Evolutionary conservation across 2,113 vertebrate genomes (phyloP), one percentile per base, ranked within the genome.

Genomic region (Mixornis gularis): DNA sequence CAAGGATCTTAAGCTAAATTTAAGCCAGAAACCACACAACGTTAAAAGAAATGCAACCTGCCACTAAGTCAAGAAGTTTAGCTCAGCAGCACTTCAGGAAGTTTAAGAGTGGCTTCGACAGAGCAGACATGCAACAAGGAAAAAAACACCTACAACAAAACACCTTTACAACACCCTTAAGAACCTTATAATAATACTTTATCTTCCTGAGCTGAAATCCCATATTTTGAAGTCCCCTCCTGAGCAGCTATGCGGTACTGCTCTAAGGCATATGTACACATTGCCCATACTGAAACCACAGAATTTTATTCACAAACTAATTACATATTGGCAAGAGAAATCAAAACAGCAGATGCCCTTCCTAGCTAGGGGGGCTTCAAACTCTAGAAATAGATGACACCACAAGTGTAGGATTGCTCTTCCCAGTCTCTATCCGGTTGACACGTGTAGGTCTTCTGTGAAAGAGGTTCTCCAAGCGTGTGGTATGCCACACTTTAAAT

Each of bases 221-320:
- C 13, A 73, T 62, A 24, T 48, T 85, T 4, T 36, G 9, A 56
- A 68, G 30, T 7, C 48, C 30, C 12, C 24, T 36, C n/a, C 63
- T 13, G 25, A 13, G 17, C 41, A 89, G 2, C 3, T 7, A 44
- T 0, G 3, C 4, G 26, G 36, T 16, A 49, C 22, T 9, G 36
- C 49, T 43, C 7, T 9, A 32, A 41, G 20, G 1, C 9, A 4
- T 8, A 34, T 0, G 1, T 7, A 20, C 6, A 6, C 21, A 10
- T 0, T 4, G 8, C 41, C 15, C 46, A 10, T 10, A 19, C 1
- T 13, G 41, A 16, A 17, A 51, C 3, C 16, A 8, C 0, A 53
- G 1, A 11, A 7, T 21, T 86, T 26, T 17, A 48, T 8, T 15
- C 5, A 24, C 10, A 9, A 58, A 46, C 19, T 12, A 15, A 41